Evolutionary conservation across 2,888 invertebrate genomes (phyloP), one percentile per base, ranked within the genome.

Genomic region (Atrina japonica): DNA sequence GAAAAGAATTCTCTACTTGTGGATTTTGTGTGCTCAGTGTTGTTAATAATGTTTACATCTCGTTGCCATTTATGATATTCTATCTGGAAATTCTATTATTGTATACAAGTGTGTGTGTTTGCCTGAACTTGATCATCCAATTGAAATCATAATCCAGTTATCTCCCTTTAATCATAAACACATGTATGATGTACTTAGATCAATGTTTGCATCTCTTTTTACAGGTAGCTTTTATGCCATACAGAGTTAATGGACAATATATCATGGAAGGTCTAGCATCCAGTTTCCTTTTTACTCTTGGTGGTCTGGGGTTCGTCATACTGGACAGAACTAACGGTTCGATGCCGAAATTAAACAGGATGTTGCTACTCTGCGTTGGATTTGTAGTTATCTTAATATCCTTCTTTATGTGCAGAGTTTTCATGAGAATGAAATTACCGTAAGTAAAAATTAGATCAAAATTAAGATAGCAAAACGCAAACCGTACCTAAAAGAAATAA

Each of bases 261-360:
- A 99, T 99, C 67, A 98, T 99, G 97, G 99, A 99, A 92, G 99
- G 99, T 0, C 92, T 99, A 74, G 98, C 98, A 0, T 96, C 98
- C 14, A 97, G 97, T 91, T 99, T 99, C 89, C 93, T 99, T 25
- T 99, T 99, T 91, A 96, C 97, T 0, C 93, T 98, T 73, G 99
- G 99, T 50, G 98, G 98, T 0, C 91, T 99, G 35, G 99, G 99
- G 7, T 98, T 99, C 91, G 96, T 99, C 25, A 95, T 99, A 72
- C 92, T 99, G 75, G 99, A 99, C 91, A 95, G 96, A 84, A 97
- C 97, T 0, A 97, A 97, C 90, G 95, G 95, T 86, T 93, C 95
- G 0, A 95, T 97, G 47, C 90, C 91, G 0, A 96, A 96, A 91
- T 92, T 98, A 30, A 98, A 98, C 88, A 93, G 97, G 82, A 94